Evolutionary conservation across 1,140 invertebrate genomes (phyloP).

Genomic region (Drosophila miranda): DNA sequence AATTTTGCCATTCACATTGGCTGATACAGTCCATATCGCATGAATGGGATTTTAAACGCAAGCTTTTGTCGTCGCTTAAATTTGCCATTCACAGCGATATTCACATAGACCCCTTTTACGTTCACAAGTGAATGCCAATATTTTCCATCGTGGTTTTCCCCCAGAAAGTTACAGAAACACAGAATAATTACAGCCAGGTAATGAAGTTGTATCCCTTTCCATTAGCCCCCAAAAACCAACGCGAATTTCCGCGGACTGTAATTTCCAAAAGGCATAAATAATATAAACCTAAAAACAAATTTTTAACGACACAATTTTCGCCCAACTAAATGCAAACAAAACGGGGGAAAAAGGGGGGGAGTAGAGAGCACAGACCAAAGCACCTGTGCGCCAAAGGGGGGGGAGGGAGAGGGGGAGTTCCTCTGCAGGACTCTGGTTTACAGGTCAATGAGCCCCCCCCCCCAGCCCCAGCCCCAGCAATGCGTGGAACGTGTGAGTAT

Average conservation of each 20-base stretch:
- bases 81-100: no score
- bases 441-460: constrained; percentile 15
- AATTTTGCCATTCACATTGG: no score
- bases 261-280: constrained; percentile 62
- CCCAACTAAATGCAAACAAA: constrained; percentile 50
- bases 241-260: constrained; percentile 20
- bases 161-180: no score
- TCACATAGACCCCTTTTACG: no score
- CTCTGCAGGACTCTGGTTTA: constrained; percentile 5
- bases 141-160: no score
- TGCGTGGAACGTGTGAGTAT: constrained; percentile 58
- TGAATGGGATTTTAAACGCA: no score
- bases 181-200: no score
- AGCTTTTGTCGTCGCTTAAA: no score
- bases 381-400: constrained; percentile 19
- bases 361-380: neutral
- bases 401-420: neutral
- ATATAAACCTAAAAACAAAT: constrained; percentile 56
- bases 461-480: neutral
- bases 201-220: no score
- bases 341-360: neutral
- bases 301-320: constrained; percentile 50
- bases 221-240: neutral
- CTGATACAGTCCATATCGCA: no score
- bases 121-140: no score